Conservation (phyloP, 1,140 invertebrate species). For the Bombus sylvicola region DNA sequence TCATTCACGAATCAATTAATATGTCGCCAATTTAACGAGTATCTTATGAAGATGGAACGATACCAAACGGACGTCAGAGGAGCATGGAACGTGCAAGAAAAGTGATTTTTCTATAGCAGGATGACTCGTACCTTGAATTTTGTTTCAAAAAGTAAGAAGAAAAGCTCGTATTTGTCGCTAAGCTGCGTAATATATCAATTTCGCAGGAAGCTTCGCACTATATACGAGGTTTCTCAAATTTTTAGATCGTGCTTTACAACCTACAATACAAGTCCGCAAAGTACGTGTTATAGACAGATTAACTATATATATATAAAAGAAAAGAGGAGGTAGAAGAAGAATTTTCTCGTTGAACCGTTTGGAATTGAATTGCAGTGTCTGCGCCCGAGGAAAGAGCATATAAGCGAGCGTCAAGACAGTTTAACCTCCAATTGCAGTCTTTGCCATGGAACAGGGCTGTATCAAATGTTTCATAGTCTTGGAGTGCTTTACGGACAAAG, state of each 20-base stretch:
- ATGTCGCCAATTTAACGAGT: background rate
- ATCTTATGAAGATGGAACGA: background rate
- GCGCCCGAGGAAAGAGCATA: background rate
- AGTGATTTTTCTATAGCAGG: too few species aligned
- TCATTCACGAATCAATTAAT: background rate
- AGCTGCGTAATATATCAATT: too few species aligned
- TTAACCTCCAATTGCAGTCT: background rate
- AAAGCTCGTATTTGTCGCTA: too few species aligned
- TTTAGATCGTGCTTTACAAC: too few species aligned
- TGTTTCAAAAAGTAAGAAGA: too few species aligned
- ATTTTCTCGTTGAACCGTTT: background rate
- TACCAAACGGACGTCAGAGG: background rate
- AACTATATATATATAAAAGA: too few species aligned
- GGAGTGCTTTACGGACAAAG: constrained; percentile 35
- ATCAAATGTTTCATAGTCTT: constrained; percentile 34
- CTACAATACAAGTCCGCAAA: too few species aligned
- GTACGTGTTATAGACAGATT: too few species aligned
- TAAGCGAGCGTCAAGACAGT: background rate
- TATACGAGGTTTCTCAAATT: too few species aligned
- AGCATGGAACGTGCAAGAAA: too few species aligned
- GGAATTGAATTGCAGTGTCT: background rate
- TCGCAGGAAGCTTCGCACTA: too few species aligned
- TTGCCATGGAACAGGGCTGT: background rate
- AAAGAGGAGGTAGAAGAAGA: background rate
- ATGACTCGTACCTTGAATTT: too few species aligned